These are phyloP conservation scores for Urosaurus nigricauda DNA, from an alignment of 2,797 vertebrate genomes.

Conservation along the genomic window DNA sequence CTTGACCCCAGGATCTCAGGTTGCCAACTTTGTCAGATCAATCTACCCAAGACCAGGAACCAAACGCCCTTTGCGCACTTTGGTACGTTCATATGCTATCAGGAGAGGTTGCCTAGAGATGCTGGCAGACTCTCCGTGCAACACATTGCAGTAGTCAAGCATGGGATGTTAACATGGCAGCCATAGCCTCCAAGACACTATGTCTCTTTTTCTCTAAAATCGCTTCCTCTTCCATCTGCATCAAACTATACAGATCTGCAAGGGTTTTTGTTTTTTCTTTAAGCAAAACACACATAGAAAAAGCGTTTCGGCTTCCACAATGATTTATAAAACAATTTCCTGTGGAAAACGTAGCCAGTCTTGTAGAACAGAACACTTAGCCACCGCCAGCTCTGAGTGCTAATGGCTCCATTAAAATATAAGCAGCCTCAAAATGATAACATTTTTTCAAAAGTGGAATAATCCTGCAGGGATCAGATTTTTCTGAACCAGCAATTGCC, in stretches of 20 bases:
- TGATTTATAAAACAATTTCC: conserved; percentile 80
- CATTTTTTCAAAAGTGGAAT: conserved; percentile 51
- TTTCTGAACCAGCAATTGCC: conserved; percentile 57
- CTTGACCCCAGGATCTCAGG: too few species aligned
- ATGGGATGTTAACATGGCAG: neutral
- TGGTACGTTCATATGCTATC: too few species aligned
- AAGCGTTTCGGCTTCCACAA: conserved; percentile 54
- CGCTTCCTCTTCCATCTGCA: neutral
- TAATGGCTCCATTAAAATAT: conserved; percentile 64
- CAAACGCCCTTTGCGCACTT: too few species aligned
- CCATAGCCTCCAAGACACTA: neutral
- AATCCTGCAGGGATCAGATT: conserved; percentile 54
- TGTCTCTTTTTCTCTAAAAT: neutral
- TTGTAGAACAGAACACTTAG: conserved; percentile 74
- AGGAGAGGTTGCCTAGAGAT: neutral
- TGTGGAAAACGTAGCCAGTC: conserved; percentile 60
- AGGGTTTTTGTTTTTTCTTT: neutral
- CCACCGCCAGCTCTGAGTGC: conserved; percentile 49
- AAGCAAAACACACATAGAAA: neutral
- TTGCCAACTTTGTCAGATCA: too few species aligned
- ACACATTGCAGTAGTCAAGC: neutral
- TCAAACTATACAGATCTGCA: neutral
- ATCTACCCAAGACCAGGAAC: too few species aligned
- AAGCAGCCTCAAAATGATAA: conserved; percentile 56
- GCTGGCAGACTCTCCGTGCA: neutral